phyloP scores from a whole-genome alignment of 2,888 invertebrate genomes.

The Notocelia uddmanniana region DNA sequence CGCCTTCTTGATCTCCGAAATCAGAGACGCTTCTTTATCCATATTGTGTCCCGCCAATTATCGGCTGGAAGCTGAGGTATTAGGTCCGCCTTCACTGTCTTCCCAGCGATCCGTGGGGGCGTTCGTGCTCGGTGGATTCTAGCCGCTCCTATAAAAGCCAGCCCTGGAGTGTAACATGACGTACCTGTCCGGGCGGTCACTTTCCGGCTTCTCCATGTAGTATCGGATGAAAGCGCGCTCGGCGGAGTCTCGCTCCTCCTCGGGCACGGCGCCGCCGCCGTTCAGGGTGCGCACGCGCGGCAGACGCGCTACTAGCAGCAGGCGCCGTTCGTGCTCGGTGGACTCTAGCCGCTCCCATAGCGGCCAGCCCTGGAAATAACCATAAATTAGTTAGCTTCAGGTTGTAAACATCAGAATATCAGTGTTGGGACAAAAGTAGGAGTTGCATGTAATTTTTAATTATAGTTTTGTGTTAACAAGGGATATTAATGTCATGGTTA shows the following conservation, averaged over 20 bases:
- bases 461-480: no score
- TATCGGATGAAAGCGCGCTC: constrained; percentile 97
- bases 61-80: no score
- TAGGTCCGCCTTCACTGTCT: no score
- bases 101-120: no score
- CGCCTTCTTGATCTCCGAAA: no score
- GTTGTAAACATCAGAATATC: neutral
- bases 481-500: no score
- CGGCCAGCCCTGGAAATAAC: constrained; percentile 87
- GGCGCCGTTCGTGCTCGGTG: constrained; percentile 95
- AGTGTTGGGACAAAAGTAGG: no score
- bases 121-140: no score
- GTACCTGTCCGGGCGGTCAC: constrained; percentile 92
- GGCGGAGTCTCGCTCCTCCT: constrained; percentile 95
- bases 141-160: no score
- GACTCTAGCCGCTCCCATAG: constrained; percentile 92
- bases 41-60: no score
- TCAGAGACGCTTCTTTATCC: no score
- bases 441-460: no score
- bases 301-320: constrained; percentile 94
- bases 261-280: constrained; percentile 94
- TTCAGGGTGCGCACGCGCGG: constrained; percentile 95
- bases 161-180: neutral
- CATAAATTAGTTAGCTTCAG: neutral
- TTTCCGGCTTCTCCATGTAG: constrained; percentile 95